These are phyloP conservation scores for Meganola albula DNA, from an alignment of 2,888 invertebrate species.

Conservation along the genomic window DNA sequence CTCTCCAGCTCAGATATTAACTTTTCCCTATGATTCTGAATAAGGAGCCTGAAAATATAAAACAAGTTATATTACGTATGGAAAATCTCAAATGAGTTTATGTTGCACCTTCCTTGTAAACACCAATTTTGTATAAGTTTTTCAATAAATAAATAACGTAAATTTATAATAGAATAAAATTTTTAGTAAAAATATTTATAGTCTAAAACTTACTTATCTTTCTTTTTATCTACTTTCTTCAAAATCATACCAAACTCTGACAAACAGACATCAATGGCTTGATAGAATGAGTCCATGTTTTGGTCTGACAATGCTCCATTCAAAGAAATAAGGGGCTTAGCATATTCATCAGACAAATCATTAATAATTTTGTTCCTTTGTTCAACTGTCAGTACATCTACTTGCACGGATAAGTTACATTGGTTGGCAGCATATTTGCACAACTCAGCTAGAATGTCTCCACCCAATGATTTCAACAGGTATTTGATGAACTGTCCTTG, in stretches of 20 bases:
- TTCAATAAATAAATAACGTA: too few relatives aligned
- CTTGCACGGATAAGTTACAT: slow-evolving; percentile 79
- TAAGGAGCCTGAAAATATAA: slow-evolving; percentile 77
- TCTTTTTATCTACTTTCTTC: slow-evolving; percentile 94
- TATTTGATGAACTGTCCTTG: slow-evolving; percentile 87
- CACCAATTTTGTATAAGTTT: too few relatives aligned
- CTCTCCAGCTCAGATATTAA: slow-evolving; percentile 86
- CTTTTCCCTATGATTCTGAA: slow-evolving; percentile 88
- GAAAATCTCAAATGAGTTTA: too few relatives aligned
- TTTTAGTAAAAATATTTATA: too few relatives aligned
- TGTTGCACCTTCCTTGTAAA: too few relatives aligned
- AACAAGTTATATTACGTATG: too few relatives aligned
- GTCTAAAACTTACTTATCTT: slow-evolving; percentile 79
- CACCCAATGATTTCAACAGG: slow-evolving; percentile 88
- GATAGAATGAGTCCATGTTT: slow-evolving; percentile 87
- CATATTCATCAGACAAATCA: slow-evolving; percentile 83
- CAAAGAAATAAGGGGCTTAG: slow-evolving; percentile 80
- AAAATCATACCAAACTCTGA: slow-evolving; percentile 86
- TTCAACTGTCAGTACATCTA: slow-evolving; percentile 79
- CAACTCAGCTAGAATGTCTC: slow-evolving; percentile 88
- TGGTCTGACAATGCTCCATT: slow-evolving; percentile 83
- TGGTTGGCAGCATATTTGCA: slow-evolving; percentile 88
- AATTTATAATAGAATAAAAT: too few relatives aligned
- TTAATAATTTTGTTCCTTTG: slow-evolving; percentile 84
- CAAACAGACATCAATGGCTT: slow-evolving; percentile 84